These are phyloP conservation scores for Echeneis naucrates DNA, from an alignment of 2,797 vertebrate species.

Conservation along the genomic window DNA sequence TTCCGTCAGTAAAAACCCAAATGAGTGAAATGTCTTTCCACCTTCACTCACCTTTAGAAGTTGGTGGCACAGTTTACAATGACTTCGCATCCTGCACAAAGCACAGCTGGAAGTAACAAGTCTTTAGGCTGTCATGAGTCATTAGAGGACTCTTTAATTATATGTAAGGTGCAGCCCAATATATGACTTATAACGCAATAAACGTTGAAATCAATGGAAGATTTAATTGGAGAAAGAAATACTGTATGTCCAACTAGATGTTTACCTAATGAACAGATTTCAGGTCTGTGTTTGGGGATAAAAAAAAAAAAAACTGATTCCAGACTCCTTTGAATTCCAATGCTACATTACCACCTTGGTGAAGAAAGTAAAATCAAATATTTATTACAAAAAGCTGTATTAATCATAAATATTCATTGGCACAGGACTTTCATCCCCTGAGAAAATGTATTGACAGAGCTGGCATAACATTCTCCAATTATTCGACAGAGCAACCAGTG, in stretches of 20 bases:
- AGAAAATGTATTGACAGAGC: conserved; percentile 68
- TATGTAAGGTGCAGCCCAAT: not conserved
- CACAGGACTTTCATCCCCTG: conserved; percentile 64
- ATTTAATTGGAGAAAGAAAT: not conserved
- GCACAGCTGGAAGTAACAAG: no score
- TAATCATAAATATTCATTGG: conserved; percentile 81
- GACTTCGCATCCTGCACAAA: not conserved
- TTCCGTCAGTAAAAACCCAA: not conserved
- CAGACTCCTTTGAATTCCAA: conserved; percentile 20
- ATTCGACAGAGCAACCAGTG: conserved; percentile 50
- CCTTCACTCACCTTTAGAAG: not conserved
- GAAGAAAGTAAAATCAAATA: conserved; percentile 78
- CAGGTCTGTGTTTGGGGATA: not conserved
- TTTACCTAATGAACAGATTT: not conserved
- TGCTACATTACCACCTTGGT: conserved; percentile 50
- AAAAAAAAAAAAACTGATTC: conserved; percentile 9
- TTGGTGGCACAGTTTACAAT: not conserved
- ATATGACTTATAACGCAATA: not conserved
- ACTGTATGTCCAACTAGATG: not conserved
- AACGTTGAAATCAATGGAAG: not conserved
- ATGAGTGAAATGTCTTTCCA: not conserved
- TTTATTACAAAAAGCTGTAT: conserved; percentile 78
- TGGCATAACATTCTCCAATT: conserved; percentile 74
- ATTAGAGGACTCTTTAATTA: not conserved
- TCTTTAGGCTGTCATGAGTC: not conserved